These are phyloP conservation scores for Drosophila simulans DNA, from an alignment of 1,140 invertebrate species.

Conservation along the genomic window DNA sequence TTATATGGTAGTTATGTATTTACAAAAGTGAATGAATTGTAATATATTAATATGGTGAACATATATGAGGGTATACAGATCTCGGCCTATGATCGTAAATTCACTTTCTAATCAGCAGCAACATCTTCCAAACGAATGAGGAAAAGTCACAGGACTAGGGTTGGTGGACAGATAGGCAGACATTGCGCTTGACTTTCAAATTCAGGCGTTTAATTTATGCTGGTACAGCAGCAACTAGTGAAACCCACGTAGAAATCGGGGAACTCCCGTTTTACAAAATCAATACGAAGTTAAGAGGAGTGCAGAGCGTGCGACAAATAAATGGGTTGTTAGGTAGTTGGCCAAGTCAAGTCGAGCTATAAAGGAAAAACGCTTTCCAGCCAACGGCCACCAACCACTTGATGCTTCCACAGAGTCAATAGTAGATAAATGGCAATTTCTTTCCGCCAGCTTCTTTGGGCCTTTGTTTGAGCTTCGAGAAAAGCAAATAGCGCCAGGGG, in stretches of 20 bases:
- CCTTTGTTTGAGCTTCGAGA: constrained; percentile 75
- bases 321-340: constrained; percentile 24
- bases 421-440: constrained; percentile 82
- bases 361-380: constrained; percentile 18
- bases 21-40: background rate
- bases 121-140: constrained; percentile 51
- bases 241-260: constrained; percentile 5
- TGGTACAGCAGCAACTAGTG: constrained; percentile 49
- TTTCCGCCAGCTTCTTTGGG: constrained; percentile 49
- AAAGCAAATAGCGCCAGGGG: constrained; percentile 58
- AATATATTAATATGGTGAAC: background rate
- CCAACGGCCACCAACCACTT: constrained; percentile 30
- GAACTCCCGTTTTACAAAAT: constrained; percentile 20
- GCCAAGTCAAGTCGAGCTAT: constrained; percentile 3
- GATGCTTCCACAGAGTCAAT: constrained; percentile 67
- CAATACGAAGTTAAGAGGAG: constrained; percentile 24
- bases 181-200: constrained; percentile 70
- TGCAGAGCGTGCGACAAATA: constrained; percentile 30
- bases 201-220: constrained; percentile 72
- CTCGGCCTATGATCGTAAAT: background rate
- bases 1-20: too few species aligned
- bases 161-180: constrained; percentile 3
- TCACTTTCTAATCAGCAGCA: constrained; percentile 77
- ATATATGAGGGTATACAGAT: background rate
- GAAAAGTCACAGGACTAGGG: constrained; percentile 1